Evolutionary conservation across 2,113 vertebrate species (phyloP).

Genomic region (Phaethon lepturus): DNA sequence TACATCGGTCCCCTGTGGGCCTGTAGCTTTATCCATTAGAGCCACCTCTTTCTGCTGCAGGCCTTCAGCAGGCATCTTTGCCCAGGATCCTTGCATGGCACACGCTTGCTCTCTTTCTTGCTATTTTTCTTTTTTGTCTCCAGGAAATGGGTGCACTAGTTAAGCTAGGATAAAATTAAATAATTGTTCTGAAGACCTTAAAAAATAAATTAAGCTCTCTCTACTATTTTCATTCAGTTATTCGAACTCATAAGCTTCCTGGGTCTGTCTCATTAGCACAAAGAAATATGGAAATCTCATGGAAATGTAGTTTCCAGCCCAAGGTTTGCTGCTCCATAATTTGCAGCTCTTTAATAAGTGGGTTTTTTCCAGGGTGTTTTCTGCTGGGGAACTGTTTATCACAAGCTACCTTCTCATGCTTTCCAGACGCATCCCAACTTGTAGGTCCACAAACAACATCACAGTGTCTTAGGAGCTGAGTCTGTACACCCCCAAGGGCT

Average conservation of each 20-base stretch:
- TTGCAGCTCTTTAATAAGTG: constrained; percentile 40
- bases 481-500: background rate
- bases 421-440: constrained; percentile 13
- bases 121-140: background rate
- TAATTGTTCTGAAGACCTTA: background rate
- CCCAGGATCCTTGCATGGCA: accelerated
- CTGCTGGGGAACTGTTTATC: constrained; percentile 9
- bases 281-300: constrained; percentile 20
- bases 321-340: constrained; percentile 27
- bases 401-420: constrained; percentile 8
- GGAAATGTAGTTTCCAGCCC: constrained; percentile 43
- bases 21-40: background rate
- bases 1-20: background rate
- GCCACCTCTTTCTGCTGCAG: background rate
- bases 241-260: constrained; percentile 6
- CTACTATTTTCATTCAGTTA: background rate
- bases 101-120: background rate
- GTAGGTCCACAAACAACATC: constrained; percentile 33
- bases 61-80: background rate
- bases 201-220: background rate
- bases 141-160: background rate
- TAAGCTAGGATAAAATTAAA: background rate
- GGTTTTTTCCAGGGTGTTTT: constrained; percentile 41
- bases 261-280: background rate
- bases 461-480: background rate